A percentile compares a stretch with the other conserved stretches of the same genome.
These are phyloP conservation scores for Petrolisthes manimaculis DNA, from an alignment of 2,888 invertebrate species.

Conservation along the genomic window DNA sequence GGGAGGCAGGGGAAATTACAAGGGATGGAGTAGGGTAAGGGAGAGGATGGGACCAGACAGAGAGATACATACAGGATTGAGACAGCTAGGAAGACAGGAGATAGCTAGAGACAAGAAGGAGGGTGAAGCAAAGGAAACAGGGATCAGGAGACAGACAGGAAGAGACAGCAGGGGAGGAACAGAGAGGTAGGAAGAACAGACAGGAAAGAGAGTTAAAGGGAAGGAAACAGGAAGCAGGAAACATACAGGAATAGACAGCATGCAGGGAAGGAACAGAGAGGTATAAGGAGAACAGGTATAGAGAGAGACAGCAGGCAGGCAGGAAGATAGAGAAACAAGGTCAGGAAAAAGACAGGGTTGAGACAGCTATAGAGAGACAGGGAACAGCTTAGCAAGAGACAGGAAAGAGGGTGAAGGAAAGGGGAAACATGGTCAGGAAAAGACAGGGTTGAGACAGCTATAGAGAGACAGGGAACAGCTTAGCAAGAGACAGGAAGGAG, in stretches of 20 bases:
- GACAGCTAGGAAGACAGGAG: background rate
- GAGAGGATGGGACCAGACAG: background rate
- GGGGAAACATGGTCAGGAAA: background rate
- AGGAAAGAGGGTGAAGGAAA: conserved; percentile 16
- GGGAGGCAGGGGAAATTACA: background rate
- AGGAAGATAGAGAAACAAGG: conserved; percentile 10
- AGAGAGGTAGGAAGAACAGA: background rate
- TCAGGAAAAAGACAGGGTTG: background rate
- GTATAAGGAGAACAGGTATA: no score
- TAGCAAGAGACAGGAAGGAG: conserved; percentile 21
- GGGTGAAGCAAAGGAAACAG: background rate
- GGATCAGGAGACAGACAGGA: background rate
- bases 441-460: background rate
- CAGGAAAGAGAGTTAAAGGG: background rate
- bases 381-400: conserved; percentile 15
- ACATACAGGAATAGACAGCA: background rate
- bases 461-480: conserved; percentile 18
- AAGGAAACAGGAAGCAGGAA: background rate
- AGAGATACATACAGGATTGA: no score
- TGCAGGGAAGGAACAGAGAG: background rate
- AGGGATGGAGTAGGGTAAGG: background rate
- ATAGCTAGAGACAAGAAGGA: background rate
- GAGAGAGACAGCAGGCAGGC: background rate
- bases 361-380: conserved; percentile 18
- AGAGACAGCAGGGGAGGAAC: background rate